Evolutionary conservation across 2,888 invertebrate species (phyloP), one percentile per base, ranked within the genome.

Genomic region (Operophtera brumata): DNA sequence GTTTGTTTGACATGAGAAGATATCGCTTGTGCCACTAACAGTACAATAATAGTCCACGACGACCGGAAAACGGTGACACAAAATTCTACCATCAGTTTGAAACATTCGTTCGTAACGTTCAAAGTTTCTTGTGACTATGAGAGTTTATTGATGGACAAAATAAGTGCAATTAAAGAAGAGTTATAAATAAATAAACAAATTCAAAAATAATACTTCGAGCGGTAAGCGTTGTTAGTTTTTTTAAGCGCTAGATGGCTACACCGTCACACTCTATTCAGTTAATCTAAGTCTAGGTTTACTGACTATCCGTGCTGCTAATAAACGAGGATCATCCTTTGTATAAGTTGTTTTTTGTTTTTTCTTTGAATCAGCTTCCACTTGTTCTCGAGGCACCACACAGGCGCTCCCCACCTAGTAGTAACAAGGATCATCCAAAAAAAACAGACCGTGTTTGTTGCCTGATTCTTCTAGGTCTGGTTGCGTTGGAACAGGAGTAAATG

Each of bases 61-160:
- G 64, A 62, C 56, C 62, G 61, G 55, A 64, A 64, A 66, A 67
- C 66, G 69, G 69, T 73, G 77, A 73, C 77, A 78, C 77, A 65
- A 78, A 69, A 76, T 66, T 78, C 67, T 70, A 69, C 47, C 71
- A 76, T 55, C 77, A 80, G 80, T 82, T 74, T 60, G 75, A 66
- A 74, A 77, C 78, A 72, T 72, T 69, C 75, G 62, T 66, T 70
- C 72, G 72, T 58, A 45, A 52, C 49, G 53, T 37, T 44, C 47
- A 41, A 56, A 52, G 25, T 60, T 67, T 59, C 54, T 52, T 58
- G 63, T 65, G 20, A 20, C 4, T 64, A 59, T 62, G 56, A 56
- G 54, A 41, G 11, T 49, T 48, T 53, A 46, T 41, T 12, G 30
- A 40, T 46, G 14, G 10, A 45, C 28, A 9, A 39, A 43, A 39